Percentiles rank a stretch among this genome's conserved stretches.
phyloP scores from a whole-genome alignment of 2,888 invertebrate genomes.

The Drosophila engyochracea region DNA sequence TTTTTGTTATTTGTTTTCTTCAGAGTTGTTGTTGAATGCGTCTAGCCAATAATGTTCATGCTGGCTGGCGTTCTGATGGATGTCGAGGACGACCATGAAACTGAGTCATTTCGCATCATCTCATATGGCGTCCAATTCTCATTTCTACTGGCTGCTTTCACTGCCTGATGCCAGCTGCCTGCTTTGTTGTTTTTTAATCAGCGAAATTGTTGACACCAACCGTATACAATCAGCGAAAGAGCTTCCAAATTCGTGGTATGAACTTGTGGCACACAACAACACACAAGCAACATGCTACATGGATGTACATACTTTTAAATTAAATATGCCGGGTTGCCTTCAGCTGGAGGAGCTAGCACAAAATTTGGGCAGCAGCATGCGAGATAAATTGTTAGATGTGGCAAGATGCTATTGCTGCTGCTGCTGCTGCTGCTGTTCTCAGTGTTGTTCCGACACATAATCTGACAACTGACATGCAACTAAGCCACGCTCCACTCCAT shows the following conservation, averaged over 20 bases:
- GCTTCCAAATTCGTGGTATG: constrained; percentile 25
- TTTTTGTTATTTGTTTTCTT: constrained; percentile 2
- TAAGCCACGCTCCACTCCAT: constrained; percentile 26
- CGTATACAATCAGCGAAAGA: constrained; percentile 72
- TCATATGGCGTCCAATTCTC: constrained; percentile 9
- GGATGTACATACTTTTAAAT: constrained; percentile 57
- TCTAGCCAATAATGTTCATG: constrained; percentile 65
- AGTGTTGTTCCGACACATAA: constrained; percentile 65
- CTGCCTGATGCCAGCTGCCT: neutral
- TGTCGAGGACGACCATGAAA: constrained; percentile 64
- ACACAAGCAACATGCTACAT: constrained; percentile 51
- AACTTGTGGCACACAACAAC: neutral
- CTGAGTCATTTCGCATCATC: constrained; percentile 65
- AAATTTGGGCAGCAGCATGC: constrained; percentile 9
- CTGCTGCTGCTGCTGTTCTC: constrained; percentile 45
- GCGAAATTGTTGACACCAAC: constrained; percentile 76
- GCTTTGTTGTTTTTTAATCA: constrained; percentile 73
- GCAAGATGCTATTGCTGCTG: constrained; percentile 41
- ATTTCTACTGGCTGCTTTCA: neutral
- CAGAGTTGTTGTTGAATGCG: constrained; percentile 21
- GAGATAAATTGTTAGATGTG: constrained; percentile 64
- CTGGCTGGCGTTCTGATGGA: constrained; percentile 62
- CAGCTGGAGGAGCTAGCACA: constrained; percentile 9
- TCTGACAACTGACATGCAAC: constrained; percentile 76
- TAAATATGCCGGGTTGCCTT: constrained; percentile 18